These are phyloP conservation scores for Crioceris asparagi DNA, from an alignment of 2,888 invertebrate genomes.

Conservation along the genomic window DNA sequence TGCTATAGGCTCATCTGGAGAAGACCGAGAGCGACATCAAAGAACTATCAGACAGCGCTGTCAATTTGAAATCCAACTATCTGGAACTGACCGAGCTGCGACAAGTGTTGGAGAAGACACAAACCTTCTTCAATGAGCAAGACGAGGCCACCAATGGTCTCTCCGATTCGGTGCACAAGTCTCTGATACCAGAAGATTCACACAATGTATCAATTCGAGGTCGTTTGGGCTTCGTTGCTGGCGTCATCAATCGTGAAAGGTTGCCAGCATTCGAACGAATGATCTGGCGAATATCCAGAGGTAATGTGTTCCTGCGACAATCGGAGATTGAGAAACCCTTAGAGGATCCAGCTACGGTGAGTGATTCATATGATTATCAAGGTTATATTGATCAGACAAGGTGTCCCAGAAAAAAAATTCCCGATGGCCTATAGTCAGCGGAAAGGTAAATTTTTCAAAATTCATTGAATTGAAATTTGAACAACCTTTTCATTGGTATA, in stretches of 20 bases:
- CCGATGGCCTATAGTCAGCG: too few relatives aligned
- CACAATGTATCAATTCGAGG: slow-evolving; percentile 39
- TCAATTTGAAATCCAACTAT: slow-evolving; percentile 83
- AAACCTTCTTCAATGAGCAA: slow-evolving; percentile 78
- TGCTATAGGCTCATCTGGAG: slow-evolving; percentile 79
- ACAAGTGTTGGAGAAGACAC: slow-evolving; percentile 86
- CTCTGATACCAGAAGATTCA: slow-evolving; percentile 43
- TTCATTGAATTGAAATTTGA: too few relatives aligned
- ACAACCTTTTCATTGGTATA: too few relatives aligned
- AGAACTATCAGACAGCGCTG: slow-evolving; percentile 86
- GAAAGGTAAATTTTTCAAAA: too few relatives aligned
- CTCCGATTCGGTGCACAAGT: slow-evolving; percentile 42
- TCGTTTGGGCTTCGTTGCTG: slow-evolving; percentile 63
- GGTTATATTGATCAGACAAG: too few relatives aligned
- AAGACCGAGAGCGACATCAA: slow-evolving; percentile 92
- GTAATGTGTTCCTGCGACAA: slow-evolving; percentile 81
- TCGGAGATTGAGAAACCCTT: slow-evolving; percentile 74
- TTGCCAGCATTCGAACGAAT: slow-evolving; percentile 85
- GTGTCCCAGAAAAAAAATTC: too few relatives aligned
- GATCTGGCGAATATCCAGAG: slow-evolving; percentile 87
- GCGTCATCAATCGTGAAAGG: slow-evolving; percentile 82
- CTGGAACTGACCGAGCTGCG: slow-evolving; percentile 83
- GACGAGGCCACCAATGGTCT: slow-evolving; percentile 59
- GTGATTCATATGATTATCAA: too few relatives aligned
- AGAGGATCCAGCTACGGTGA: slow-evolving; percentile 76